Percentiles rank a stretch among this genome's conserved stretches.
These are phyloP conservation scores for Enteromius afrohamiltoni DNA, from an alignment of 2,797 vertebrate genomes.

Conservation along the genomic window DNA sequence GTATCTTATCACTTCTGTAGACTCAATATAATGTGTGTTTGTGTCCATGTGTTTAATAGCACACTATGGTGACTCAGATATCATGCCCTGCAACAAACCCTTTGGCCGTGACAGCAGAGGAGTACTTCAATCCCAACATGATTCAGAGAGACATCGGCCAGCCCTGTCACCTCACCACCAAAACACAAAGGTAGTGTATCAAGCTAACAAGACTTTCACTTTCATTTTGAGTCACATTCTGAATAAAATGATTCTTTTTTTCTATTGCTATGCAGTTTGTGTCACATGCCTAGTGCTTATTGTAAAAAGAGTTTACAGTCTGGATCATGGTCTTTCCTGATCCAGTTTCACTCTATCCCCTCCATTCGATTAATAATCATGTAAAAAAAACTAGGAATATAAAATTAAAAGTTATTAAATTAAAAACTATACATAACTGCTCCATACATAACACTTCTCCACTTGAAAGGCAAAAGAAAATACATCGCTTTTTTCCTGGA, in stretches of 20 bases:
- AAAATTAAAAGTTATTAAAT: neutral
- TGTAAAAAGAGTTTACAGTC: neutral
- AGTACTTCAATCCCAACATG: slow-evolving; percentile 92
- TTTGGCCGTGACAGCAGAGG: slow-evolving; percentile 90
- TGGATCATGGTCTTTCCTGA: neutral
- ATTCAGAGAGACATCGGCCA: slow-evolving; percentile 91
- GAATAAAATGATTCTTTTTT: neutral
- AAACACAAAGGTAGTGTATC: slow-evolving; percentile 91
- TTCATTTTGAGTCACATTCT: neutral
- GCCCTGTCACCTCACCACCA: slow-evolving; percentile 95
- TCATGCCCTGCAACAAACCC: slow-evolving; percentile 88
- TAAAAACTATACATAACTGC: neutral
- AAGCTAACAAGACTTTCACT: neutral
- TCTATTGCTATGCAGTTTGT: neutral
- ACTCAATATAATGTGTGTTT: neutral
- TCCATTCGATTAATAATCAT: neutral
- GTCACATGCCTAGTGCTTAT: neutral
- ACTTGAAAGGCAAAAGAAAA: neutral
- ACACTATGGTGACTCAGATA: slow-evolving; percentile 94
- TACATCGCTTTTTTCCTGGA: neutral
- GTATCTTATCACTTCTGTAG: neutral
- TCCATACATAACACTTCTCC: neutral
- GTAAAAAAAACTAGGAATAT: neutral
- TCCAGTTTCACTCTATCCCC: neutral
- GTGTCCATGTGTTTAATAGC: slow-evolving; percentile 51